Base-by-base conservation (phyloP, 2,797 vertebrate species). In the Buphagus erythrorhynchus region DNA sequence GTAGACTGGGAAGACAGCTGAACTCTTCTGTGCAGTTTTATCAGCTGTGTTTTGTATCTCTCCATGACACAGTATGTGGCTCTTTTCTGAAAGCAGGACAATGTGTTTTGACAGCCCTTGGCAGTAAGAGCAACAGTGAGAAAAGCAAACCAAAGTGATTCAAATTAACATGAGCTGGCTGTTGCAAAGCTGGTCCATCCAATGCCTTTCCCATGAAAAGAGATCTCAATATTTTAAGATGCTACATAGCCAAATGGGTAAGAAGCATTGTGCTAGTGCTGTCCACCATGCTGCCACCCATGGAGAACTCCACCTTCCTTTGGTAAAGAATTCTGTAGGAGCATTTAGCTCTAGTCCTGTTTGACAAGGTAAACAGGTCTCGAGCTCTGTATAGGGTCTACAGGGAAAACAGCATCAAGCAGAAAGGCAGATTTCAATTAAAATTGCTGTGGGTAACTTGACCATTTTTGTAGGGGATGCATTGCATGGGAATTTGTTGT, bases 31-130 rank as follows among this genome's bases (percentile, higher is more conserved):
- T 85, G 78, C 75, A 57, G 91, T 96, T 94, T 95, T 93, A 88
- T 94, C 71, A 89, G 88, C 90, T 95, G 91, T 88, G 93, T 93
- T 83, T 92, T 94, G 66, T 93, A 77, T 95, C 73, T 89, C 63
- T 88, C 58, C 75, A 38, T 91, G 94, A 90, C 90, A 90, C 73
- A 90, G 91, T 95, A 81, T 45, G 51, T 59, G 59, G 80, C 86
- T 97, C 61, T 94, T 85, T 92, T 94, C 87, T 84, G 86, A 91
- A 90, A 94, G 92, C 89, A 90, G 90, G 91, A 92, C 90, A 68
- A 68, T 87, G 90, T 86, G 93, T 93, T 95, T 83, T 67, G 94
- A 94, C 89, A 91, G 91, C 78, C 74, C 81, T 95, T 95, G 91
- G 96, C 93, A 92, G 43, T 78, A 76, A 89, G 83, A 95, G 79